phyloP scores from a whole-genome alignment of 2,888 invertebrate species.

The Hyposoter didymator region DNA sequence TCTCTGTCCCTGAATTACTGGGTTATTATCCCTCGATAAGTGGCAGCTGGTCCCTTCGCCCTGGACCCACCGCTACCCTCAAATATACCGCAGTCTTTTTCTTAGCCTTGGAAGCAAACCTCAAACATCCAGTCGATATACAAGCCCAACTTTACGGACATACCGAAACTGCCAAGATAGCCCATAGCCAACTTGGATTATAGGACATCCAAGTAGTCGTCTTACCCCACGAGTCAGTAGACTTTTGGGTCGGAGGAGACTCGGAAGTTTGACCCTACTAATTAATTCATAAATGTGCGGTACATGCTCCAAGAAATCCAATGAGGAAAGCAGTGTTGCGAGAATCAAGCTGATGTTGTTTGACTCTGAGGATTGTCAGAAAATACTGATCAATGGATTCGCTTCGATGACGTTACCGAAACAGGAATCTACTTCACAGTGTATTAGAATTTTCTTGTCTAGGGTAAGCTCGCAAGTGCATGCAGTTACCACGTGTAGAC shows the following conservation, averaged over 20 bases:
- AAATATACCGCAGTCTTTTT: constrained; percentile 53
- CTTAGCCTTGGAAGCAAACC: constrained; percentile 76
- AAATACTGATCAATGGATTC: neutral
- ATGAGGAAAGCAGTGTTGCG: neutral
- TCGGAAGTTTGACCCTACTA: constrained; percentile 79
- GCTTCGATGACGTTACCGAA: neutral
- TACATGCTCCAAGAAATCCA: constrained; percentile 16
- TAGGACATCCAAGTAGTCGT: constrained; percentile 44
- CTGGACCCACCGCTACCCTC: constrained; percentile 42
- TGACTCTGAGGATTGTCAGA: neutral
- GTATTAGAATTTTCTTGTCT: constrained; percentile 29
- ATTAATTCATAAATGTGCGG: constrained; percentile 80
- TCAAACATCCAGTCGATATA: constrained; percentile 80
- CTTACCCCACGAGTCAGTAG: constrained; percentile 49
- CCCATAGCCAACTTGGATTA: constrained; percentile 61
- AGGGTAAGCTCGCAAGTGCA: constrained; percentile 32
- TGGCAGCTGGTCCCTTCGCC: constrained; percentile 74
- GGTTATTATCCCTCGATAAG: constrained; percentile 81
- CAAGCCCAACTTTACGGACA: constrained; percentile 70
- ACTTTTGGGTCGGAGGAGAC: constrained; percentile 52
- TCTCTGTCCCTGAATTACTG: constrained; percentile 76
- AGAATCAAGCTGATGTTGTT: neutral
- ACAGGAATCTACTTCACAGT: constrained; percentile 9
- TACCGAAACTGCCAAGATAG: constrained; percentile 78
- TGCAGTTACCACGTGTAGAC: constrained; percentile 64